These are phyloP conservation scores for Garrulus glandarius DNA, from an alignment of 2,797 vertebrate species.

Conservation along the genomic window DNA sequence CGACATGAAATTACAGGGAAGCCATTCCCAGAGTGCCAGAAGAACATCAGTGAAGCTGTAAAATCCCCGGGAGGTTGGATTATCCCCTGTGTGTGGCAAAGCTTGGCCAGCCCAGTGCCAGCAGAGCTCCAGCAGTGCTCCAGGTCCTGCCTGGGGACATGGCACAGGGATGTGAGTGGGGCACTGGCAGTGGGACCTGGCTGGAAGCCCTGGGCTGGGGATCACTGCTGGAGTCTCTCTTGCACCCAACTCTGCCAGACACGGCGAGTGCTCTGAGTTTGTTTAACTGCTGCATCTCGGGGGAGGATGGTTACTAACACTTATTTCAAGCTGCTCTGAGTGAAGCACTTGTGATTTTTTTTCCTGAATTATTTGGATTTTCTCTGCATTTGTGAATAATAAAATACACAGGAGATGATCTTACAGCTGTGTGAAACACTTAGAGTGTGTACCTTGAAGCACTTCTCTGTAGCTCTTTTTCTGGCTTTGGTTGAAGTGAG, in stretches of 20 bases:
- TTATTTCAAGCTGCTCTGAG: not conserved
- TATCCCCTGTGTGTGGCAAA: not conserved
- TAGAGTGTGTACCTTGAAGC: not conserved
- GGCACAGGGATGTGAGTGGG: rapidly evolving
- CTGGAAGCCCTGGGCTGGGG: not conserved
- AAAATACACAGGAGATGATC: not conserved
- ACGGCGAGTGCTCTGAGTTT: not conserved
- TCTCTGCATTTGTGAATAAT: not conserved
- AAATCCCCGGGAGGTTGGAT: not conserved
- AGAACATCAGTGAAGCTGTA: not conserved
- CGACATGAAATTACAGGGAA: not conserved
- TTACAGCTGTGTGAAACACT: not conserved
- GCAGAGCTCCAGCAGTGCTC: not conserved
- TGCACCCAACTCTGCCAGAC: not conserved
- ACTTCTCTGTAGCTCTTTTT: not conserved
- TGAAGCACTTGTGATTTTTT: not conserved
- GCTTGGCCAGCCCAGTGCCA: not conserved
- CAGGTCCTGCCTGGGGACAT: not conserved
- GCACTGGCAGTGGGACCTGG: not conserved
- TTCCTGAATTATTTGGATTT: not conserved
- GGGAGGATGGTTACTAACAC: not conserved
- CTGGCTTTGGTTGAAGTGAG: not conserved
- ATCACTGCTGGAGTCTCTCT: not conserved
- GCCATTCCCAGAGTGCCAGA: not conserved
- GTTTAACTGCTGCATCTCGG: not conserved